Evolutionary conservation across 2,888 invertebrate species (phyloP), one percentile per base, ranked within the genome.

Genomic region (Acanthopleura granulata): DNA sequence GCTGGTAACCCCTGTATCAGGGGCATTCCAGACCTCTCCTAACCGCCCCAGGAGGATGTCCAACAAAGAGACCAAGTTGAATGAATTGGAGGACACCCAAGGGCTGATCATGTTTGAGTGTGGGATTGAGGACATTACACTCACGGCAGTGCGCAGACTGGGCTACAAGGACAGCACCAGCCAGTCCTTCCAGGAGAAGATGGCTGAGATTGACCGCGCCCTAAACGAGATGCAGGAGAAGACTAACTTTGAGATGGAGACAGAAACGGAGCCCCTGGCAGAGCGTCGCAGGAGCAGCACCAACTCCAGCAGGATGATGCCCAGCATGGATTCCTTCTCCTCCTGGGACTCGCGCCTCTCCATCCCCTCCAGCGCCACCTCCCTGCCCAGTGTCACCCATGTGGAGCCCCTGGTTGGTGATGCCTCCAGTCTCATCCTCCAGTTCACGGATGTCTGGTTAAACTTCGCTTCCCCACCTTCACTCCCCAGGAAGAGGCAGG

Each of bases 401-500:
- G 51, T 73, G 16, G 72, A 70, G 27, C 82, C 85, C 25, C 81
- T 90, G 27, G 81, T 84, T 73, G 91, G 90, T 6, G 91, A 91
- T 84, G 90, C 91, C 9, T 90, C 96, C 0, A 96, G 96, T 0
- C 96, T 96, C 85, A 94, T 95, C 0, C 95, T 97, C 74, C 96
- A 97, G 87, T 91, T 98, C 75, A 95, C 95, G 89, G 94, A 95
- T 0, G 95, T 97, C 69, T 98, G 98, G 98, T 97, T 98, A 86
- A 98, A 98, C 90, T 98, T 98, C 91, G 98, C 98, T 9, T 98
- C 98, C 0, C 98, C 98, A 0, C 98, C 98, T 0, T 93, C 96
- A 79, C 96, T 97, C 0, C 97, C 97, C 0, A 97, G 97, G 72
- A 97, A 97, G 0, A 93, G 96, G 82, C 97, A 97, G 91, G 96